phyloP scores from a whole-genome alignment of 1,140 invertebrate species.

The Drosophila watanabei region DNA sequence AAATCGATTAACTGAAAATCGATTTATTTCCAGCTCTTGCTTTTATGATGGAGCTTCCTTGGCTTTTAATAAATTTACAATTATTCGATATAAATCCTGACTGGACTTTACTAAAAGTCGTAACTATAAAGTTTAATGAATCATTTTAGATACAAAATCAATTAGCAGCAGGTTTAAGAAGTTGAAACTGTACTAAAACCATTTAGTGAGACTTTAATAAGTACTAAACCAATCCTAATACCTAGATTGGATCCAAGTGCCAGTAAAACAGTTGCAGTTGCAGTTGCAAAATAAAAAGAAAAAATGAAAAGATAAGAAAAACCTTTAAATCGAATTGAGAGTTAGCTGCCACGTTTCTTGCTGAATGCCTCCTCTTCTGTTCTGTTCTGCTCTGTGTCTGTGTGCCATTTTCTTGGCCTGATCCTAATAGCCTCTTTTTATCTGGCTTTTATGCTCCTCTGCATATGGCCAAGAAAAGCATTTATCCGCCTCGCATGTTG shows the following conservation, averaged over 20 bases:
- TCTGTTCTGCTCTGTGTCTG: not conserved
- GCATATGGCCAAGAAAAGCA: slow-evolving; percentile 45
- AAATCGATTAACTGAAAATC: no score
- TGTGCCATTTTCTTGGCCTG: slow-evolving; percentile 35
- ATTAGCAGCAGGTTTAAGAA: slow-evolving; percentile 3
- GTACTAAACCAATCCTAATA: slow-evolving; percentile 1
- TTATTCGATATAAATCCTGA: not conserved
- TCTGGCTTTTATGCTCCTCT: slow-evolving; percentile 41
- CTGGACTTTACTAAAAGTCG: not conserved
- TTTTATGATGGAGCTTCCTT: not conserved
- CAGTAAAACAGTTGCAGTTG: slow-evolving; percentile 15
- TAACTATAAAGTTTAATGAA: slow-evolving; percentile 6
- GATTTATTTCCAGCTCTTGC: no score
- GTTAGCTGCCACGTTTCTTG: not conserved
- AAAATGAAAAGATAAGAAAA: not conserved
- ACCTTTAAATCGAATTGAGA: slow-evolving; percentile 22
- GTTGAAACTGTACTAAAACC: not conserved
- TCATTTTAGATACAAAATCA: slow-evolving; percentile 6
- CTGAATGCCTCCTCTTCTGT: not conserved
- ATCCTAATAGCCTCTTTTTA: slow-evolving; percentile 50
- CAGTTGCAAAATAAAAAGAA: not conserved
- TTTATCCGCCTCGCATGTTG: not conserved
- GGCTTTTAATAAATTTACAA: not conserved
- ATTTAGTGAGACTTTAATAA: not conserved
- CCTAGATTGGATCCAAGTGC: not conserved